Base-by-base conservation (phyloP, 2,797 vertebrate species). In the Crocidura indochinensis region DNA sequence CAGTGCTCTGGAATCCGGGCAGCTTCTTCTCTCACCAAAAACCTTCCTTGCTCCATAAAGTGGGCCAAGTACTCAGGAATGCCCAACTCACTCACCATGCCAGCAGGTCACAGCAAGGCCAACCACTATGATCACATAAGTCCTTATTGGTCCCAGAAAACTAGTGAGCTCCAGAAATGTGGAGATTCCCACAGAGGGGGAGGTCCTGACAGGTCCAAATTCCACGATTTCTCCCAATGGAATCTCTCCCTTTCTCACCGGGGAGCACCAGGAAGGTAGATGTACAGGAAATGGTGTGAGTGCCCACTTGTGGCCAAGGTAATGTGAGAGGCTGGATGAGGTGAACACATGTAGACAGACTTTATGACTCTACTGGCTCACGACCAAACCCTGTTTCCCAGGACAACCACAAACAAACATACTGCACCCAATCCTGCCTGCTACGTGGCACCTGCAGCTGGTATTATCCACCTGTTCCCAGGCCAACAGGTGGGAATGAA, bases 361-460 rank as follows among this genome's bases (percentile, higher is more conserved):
- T 88, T 91, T 91, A 88, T 68, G 77, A 56, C 71, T 14, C 26
- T 11, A 8, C 20, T 1, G 4, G 68, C 72, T 79, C 27, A n/a
- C 29, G 77, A 64, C 87, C 85, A 26, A n/a, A 79, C 72, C 88
- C 44, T 0, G 83, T 96, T 75, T 72, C 95, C 95, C 91, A 93
- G 91, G 90, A 56, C 74, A 3, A 94, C 69, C 67, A 29, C 76
- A 96, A 95, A 95, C 95, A 96, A 97, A 95, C 83, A 97, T 51
- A 72, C 71, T 20, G 38, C 3, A 4, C 84, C 96, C 20, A 10
- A 47, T 64, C 19, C 12, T 93, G 91, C 93, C 93, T 91, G 44
- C 71, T 65, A 26, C 31, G 5, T 62, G 78, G 87, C 56, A 10
- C 71, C 76, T 19, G 62, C 64, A 12, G 15, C 26, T 4, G 71